These are phyloP conservation scores for Myotis findleyi DNA, from an alignment of 2,797 vertebrate genomes.

Conservation along the genomic window DNA sequence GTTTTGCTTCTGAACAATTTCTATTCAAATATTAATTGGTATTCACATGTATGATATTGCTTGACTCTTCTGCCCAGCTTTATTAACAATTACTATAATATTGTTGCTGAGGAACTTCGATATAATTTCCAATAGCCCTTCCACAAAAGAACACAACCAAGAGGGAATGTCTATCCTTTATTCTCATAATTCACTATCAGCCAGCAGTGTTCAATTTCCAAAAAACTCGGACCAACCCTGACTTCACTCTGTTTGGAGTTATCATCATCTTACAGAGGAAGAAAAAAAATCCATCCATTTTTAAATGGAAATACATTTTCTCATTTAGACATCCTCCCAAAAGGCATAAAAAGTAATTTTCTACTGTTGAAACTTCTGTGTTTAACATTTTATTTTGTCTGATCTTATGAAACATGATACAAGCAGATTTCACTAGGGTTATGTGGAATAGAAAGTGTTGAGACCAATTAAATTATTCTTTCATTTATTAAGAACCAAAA, in stretches of 20 bases:
- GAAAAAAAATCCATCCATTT: constrained; percentile 57
- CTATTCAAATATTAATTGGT: constrained; percentile 78
- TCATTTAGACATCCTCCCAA: constrained; percentile 79
- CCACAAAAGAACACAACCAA: constrained; percentile 21
- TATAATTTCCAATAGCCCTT: constrained; percentile 58
- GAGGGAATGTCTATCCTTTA: neutral
- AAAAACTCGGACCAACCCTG: neutral
- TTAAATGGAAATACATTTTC: constrained; percentile 77
- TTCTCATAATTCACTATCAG: constrained; percentile 9
- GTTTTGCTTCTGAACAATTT: constrained; percentile 71
- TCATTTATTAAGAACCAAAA: constrained; percentile 52
- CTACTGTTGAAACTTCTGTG: constrained; percentile 72
- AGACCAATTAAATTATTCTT: constrained; percentile 56
- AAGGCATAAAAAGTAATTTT: constrained; percentile 82
- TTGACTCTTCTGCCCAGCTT: neutral
- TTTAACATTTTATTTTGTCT: constrained; percentile 79
- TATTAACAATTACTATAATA: neutral
- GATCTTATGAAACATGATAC: constrained; percentile 71
- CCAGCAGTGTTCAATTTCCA: neutral
- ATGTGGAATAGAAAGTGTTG: constrained; percentile 37
- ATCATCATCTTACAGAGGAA: neutral
- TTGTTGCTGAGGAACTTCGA: constrained; percentile 37
- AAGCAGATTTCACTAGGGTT: constrained; percentile 61
- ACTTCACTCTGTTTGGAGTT: neutral
- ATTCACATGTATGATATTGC: neutral